Percentiles rank a stretch among this genome's conserved stretches.
phyloP scores from a whole-genome alignment of 2,113 vertebrate genomes.

The Sardina pilchardus region DNA sequence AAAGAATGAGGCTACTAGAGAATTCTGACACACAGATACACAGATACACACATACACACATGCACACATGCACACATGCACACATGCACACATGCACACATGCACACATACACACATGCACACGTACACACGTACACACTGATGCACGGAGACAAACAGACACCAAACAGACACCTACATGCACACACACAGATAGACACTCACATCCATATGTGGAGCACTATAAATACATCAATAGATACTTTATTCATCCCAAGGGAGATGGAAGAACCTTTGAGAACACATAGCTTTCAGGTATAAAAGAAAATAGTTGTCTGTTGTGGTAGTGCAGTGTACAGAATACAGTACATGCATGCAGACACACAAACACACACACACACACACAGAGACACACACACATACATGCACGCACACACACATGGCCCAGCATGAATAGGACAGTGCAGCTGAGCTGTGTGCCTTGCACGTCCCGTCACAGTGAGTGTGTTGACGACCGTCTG shows the following conservation, averaged over 20 bases:
- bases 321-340: not conserved
- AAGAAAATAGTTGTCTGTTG: too few relatives aligned
- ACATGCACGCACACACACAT: not conserved
- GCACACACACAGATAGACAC: not conserved
- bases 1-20: too few relatives aligned
- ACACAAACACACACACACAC: not conserved
- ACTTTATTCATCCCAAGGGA: too few relatives aligned
- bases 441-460: slow-evolving; percentile 9
- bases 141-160: not conserved
- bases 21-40: too few relatives aligned
- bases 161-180: not conserved
- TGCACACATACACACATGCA: not conserved
- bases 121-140: not conserved
- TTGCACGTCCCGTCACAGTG: slow-evolving; percentile 7
- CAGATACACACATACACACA: not conserved
- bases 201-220: too few relatives aligned
- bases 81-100: not conserved
- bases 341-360: not conserved
- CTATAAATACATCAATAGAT: too few relatives aligned
- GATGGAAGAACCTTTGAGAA: too few relatives aligned
- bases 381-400: not conserved
- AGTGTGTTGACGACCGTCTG: not conserved
- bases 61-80: not conserved
- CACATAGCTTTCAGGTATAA: too few relatives aligned
- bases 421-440: not conserved